Percentiles rank a stretch among this genome's conserved stretches.
Evolutionary conservation across 2,113 vertebrate genomes (phyloP).

Genomic region (Pelodiscus sinensis): DNA sequence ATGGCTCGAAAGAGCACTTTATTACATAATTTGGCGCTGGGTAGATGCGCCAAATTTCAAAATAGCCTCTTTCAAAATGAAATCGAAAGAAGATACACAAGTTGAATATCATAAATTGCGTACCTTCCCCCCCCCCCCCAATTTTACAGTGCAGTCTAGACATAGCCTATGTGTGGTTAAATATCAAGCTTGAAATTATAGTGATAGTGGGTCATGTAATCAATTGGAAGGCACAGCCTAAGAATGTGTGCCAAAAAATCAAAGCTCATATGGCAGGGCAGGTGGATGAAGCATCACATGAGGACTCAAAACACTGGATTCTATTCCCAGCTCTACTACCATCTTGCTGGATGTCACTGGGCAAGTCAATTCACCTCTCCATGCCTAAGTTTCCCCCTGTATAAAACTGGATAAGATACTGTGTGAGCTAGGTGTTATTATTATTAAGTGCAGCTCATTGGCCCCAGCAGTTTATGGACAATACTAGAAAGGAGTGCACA

Average conservation of each 20-base stretch:
- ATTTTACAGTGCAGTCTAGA: too few species aligned
- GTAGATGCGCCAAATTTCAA: too few species aligned
- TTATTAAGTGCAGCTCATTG: background rate
- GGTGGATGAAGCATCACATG: too few species aligned
- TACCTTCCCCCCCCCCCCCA: too few species aligned
- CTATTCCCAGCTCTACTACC: background rate
- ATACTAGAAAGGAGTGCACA: rapidly evolving
- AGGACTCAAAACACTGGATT: too few species aligned
- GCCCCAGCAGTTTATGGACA: rapidly evolving
- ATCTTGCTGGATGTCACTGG: background rate
- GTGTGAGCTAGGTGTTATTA: background rate
- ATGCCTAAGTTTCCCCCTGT: background rate
- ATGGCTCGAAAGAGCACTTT: background rate
- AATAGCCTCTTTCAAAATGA: too few species aligned
- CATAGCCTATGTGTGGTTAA: background rate
- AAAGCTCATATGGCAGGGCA: too few species aligned
- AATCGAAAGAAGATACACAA: too few species aligned
- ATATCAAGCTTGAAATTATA: background rate
- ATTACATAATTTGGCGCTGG: too few species aligned
- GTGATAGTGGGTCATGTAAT: background rate
- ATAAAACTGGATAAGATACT: rapidly evolving
- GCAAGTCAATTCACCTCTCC: background rate
- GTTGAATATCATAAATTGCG: too few species aligned
- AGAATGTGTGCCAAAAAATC: background rate
- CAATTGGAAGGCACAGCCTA: background rate